Conservation (phyloP, 2,113 vertebrate species). For the Callaeas wilsoni region DNA sequence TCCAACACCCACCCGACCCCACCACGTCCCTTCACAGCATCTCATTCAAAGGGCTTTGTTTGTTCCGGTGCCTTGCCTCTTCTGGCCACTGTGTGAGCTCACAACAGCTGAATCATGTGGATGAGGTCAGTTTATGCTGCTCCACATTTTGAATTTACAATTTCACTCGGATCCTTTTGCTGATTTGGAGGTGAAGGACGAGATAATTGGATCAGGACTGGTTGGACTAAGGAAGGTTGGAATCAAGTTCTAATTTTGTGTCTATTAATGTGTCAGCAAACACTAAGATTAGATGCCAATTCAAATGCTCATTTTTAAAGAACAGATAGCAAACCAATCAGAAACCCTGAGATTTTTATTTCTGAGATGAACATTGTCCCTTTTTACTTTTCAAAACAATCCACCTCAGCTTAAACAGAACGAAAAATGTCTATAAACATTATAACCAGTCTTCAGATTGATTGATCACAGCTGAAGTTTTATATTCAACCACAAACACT, state of each 20-base stretch:
- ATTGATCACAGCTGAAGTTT: not conserved
- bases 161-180: not conserved
- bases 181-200: not conserved
- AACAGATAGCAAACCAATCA: not conserved
- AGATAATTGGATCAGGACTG: not conserved
- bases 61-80: not conserved
- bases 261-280: not conserved
- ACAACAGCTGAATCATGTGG: not conserved
- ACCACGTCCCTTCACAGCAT: accelerated
- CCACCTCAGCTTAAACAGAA: not conserved
- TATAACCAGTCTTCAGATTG: not conserved
- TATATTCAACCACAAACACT: not conserved
- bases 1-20: not conserved
- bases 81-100: not conserved
- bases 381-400: not conserved
- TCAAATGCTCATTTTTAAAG: not conserved
- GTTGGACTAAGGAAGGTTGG: not conserved
- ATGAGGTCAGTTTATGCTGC: not conserved
- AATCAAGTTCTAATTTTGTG: not conserved
- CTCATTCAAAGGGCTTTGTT: not conserved
- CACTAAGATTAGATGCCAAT: not conserved
- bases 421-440: not conserved
- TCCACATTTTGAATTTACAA: not conserved
- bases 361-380: not conserved
- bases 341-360: not conserved